Percentiles rank a stretch among this genome's conserved stretches.
phyloP scores from a whole-genome alignment of 2,888 invertebrate species.

The Amiota minor region DNA sequence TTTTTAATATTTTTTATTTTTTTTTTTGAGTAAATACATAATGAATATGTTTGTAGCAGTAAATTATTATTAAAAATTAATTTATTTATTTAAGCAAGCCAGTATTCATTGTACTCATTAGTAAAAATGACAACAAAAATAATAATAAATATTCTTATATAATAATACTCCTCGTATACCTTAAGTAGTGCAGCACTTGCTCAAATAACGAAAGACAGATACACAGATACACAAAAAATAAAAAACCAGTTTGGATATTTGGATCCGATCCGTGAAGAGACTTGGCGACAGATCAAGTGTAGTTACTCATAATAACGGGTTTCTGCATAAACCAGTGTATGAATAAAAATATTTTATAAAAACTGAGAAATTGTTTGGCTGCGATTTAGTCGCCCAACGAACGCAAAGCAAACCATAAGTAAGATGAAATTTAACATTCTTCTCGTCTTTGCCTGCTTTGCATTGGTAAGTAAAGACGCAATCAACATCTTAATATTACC shows the following conservation, averaged over 20 bases:
- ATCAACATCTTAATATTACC: conserved; percentile 6
- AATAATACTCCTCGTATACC: conserved; percentile 27
- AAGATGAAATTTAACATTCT: conserved; percentile 61
- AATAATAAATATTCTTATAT: conserved; percentile 55
- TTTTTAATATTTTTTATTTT: background rate
- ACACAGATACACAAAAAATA: background rate
- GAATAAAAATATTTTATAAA: conserved; percentile 45
- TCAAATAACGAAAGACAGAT: background rate
- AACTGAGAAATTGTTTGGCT: conserved; percentile 56
- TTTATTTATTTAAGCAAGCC: conserved; percentile 64
- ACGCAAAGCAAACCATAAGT: conserved; percentile 44
- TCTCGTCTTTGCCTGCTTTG: conserved; percentile 48
- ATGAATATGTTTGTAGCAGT: too few species aligned
- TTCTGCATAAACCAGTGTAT: conserved; percentile 22
- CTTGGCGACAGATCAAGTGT: conserved; percentile 10
- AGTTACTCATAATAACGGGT: conserved; percentile 24
- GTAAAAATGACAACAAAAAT: background rate
- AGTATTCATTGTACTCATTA: conserved; percentile 14
- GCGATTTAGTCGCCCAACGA: conserved; percentile 52
- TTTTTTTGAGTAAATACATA: background rate
- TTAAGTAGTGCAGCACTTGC: background rate
- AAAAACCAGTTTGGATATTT: conserved; percentile 25
- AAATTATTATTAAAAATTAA: conserved; percentile 49
- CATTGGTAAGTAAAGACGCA: conserved; percentile 54
- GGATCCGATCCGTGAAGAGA: conserved; percentile 9